Conservation (phyloP, 2,888 invertebrate species). For the Glomeris marginata region DNA sequence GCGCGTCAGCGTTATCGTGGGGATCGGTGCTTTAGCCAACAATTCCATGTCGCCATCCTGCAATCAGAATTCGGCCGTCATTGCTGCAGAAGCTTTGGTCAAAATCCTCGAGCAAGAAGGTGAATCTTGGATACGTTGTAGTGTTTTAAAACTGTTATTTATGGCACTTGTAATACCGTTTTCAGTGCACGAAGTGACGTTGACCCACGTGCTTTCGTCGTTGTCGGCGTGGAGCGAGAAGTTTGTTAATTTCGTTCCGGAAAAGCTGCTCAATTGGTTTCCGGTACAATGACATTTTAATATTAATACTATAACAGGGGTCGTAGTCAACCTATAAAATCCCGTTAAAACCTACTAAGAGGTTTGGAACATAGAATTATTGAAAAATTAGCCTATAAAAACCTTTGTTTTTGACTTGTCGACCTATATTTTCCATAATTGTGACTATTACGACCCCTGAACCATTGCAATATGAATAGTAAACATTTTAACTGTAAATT, state of each 20-base stretch:
- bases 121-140: conserved; percentile 17
- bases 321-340: too few relatives aligned
- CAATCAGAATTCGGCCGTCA: conserved; percentile 42
- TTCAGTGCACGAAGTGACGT: conserved; percentile 72
- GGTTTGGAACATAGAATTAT: too few relatives aligned
- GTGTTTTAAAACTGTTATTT: neutral
- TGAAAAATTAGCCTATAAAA: neutral
- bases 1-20: conserved; percentile 64
- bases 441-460: neutral
- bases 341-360: too few relatives aligned
- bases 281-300: conserved; percentile 25
- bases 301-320: too few relatives aligned
- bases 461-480: neutral
- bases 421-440: neutral
- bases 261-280: conserved; percentile 45
- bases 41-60: conserved; percentile 47
- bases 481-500: conserved; percentile 19
- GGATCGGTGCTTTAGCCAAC: conserved; percentile 54
- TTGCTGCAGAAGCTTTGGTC: conserved; percentile 49
- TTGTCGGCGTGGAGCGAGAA: conserved; percentile 61
- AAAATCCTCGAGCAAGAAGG: conserved; percentile 67
- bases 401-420: neutral
- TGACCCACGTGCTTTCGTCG: conserved; percentile 64
- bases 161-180: conserved; percentile 13
- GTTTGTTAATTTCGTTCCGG: conserved; percentile 47